These are phyloP conservation scores for Leptobrachium leishanense DNA, from an alignment of 2,113 vertebrate species.

Conservation along the genomic window DNA sequence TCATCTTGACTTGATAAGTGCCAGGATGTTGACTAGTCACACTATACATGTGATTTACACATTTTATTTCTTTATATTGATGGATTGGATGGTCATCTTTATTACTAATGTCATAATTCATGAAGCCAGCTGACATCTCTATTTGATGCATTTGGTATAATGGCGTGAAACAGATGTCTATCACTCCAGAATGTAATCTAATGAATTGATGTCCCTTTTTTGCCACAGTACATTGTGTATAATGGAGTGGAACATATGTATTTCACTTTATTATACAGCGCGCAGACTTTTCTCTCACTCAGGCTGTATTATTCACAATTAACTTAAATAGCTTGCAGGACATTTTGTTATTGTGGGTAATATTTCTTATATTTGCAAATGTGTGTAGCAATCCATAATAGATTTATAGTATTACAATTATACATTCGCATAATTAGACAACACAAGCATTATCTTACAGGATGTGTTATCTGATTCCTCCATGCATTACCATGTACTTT, in stretches of 20 bases:
- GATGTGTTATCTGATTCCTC: too few species aligned
- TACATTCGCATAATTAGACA: too few species aligned
- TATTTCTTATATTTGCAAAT: too few species aligned
- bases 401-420: too few species aligned
- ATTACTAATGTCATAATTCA: not conserved
- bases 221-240: conserved; percentile 42
- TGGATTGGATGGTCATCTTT: not conserved
- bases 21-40: not conserved
- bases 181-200: conserved; percentile 33
- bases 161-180: conserved; percentile 19
- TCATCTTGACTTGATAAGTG: not conserved
- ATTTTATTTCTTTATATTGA: not conserved
- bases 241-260: conserved; percentile 31
- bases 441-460: too few species aligned
- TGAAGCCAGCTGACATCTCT: not conserved
- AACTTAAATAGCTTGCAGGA: conserved; percentile 12
- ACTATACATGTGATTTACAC: not conserved
- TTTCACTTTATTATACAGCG: conserved; percentile 24
- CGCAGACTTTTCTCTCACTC: not conserved
- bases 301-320: conserved; percentile 17
- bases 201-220: conserved; percentile 35
- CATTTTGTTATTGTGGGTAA: too few species aligned
- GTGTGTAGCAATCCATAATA: too few species aligned
- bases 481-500: too few species aligned
- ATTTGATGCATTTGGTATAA: conserved; percentile 35